These are phyloP conservation scores for Anoplophora glabripennis DNA, from an alignment of 1,140 invertebrate species.

Conservation along the genomic window DNA sequence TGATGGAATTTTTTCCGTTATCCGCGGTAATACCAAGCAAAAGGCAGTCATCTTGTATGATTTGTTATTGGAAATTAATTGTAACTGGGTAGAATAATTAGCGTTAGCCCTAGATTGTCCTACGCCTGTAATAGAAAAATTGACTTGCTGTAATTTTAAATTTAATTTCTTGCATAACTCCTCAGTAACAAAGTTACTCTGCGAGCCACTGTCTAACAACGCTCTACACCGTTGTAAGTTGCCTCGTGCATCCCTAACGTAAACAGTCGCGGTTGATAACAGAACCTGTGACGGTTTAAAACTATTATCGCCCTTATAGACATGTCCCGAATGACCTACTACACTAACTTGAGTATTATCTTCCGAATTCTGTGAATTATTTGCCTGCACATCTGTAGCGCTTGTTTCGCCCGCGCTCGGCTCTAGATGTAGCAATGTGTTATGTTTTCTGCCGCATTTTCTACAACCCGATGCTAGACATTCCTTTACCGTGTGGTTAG, in stretches of 20 bases:
- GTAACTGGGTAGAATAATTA: neutral
- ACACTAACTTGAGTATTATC: too few species aligned
- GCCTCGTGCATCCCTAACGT: slow-evolving; percentile 5
- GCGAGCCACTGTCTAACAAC: slow-evolving; percentile 16
- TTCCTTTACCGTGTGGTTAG: too few species aligned
- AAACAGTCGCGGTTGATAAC: slow-evolving; percentile 5
- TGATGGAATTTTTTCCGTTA: slow-evolving; percentile 4
- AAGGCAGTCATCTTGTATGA: neutral
- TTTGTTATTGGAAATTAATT: slow-evolving; percentile 3
- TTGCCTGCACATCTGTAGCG: too few species aligned
- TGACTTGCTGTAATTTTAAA: slow-evolving; percentile 7
- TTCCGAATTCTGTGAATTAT: too few species aligned
- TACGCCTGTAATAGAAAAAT: slow-evolving; percentile 9
- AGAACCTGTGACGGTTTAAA: too few species aligned
- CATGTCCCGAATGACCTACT: too few species aligned
- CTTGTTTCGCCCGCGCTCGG: too few species aligned
- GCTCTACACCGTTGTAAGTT: neutral
- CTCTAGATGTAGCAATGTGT: too few species aligned
- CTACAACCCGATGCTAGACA: too few species aligned
- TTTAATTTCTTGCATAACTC: slow-evolving; percentile 1
- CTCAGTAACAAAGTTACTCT: slow-evolving; percentile 23
- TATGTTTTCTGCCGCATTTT: too few species aligned
- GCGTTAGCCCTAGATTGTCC: neutral
- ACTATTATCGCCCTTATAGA: too few species aligned
- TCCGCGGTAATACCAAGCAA: neutral